Conservation (phyloP, 1,140 invertebrate genomes). For the Euglossa dilemma region DNA sequence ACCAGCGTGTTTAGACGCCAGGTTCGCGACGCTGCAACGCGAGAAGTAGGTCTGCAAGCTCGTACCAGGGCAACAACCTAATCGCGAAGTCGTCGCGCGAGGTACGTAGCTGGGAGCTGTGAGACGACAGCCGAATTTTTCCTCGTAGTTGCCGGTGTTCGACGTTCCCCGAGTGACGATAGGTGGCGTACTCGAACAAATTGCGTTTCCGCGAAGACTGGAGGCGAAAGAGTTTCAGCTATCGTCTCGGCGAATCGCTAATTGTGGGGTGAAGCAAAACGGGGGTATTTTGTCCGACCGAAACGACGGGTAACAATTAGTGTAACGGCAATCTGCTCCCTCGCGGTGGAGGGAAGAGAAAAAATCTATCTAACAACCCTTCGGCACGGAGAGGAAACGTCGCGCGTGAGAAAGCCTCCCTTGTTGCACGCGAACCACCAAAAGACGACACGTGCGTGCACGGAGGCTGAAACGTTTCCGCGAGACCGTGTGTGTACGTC, state of each 20-base stretch:
- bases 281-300: slow-evolving; percentile 36
- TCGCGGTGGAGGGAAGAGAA: slow-evolving; percentile 23
- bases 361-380: slow-evolving; percentile 63
- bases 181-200: background rate
- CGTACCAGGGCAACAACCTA: slow-evolving; percentile 32
- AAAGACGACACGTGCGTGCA: slow-evolving; percentile 8
- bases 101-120: background rate
- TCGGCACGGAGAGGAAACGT: slow-evolving; percentile 63
- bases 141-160: background rate
- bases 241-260: background rate
- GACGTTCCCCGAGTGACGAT: no score
- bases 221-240: background rate
- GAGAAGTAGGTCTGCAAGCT: slow-evolving; percentile 52
- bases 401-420: slow-evolving; percentile 38
- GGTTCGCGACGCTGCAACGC: slow-evolving; percentile 50
- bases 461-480: background rate
- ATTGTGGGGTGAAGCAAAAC: slow-evolving; percentile 24
- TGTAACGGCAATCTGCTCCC: slow-evolving; percentile 66
- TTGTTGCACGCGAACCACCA: slow-evolving; percentile 39
- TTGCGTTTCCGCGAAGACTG: background rate
- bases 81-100: slow-evolving; percentile 45
- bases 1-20: slow-evolving; percentile 61
- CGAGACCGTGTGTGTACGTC: background rate
- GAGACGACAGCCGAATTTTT: slow-evolving; percentile 13
- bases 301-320: slow-evolving; percentile 72